Evolutionary conservation across 2,113 vertebrate genomes (phyloP).

Genomic region (Saiga tatarica): DNA sequence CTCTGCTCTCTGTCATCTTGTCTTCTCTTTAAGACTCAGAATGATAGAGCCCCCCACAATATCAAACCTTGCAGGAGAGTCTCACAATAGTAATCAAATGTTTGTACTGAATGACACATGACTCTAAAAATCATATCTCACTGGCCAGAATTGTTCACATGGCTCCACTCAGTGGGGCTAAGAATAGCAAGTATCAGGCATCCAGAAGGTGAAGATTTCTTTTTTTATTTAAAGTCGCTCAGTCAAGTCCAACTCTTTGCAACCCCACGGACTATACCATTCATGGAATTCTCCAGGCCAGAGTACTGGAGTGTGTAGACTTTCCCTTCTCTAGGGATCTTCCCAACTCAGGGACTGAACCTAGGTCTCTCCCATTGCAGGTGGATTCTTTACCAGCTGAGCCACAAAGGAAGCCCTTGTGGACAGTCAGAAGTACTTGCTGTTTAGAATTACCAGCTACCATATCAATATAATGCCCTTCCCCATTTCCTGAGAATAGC

Average conservation of each 20-base stretch:
- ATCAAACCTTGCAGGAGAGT: not conserved
- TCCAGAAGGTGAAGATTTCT: not conserved
- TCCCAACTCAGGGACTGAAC: not conserved
- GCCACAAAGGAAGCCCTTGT: not conserved
- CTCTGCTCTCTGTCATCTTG: not conserved
- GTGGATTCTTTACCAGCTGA: not conserved
- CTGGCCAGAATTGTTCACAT: not conserved
- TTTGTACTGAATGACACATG: no score
- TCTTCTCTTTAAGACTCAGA: not conserved
- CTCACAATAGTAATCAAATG: not conserved
- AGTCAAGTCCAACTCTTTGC: not conserved
- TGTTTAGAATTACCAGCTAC: not conserved
- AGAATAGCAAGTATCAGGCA: not conserved
- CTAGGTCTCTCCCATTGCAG: not conserved
- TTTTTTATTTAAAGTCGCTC: not conserved
- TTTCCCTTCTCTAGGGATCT: not conserved
- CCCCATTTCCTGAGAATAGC: not conserved
- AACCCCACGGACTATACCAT: fast-evolving
- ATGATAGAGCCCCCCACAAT: not conserved
- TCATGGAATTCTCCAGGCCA: not conserved
- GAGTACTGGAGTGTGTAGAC: not conserved
- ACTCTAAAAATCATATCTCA: not conserved
- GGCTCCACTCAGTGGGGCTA: not conserved
- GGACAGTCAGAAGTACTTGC: not conserved
- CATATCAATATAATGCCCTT: not conserved